These are phyloP conservation scores for Chrysocyon brachyurus DNA, from an alignment of 2,797 vertebrate species.

Conservation along the genomic window DNA sequence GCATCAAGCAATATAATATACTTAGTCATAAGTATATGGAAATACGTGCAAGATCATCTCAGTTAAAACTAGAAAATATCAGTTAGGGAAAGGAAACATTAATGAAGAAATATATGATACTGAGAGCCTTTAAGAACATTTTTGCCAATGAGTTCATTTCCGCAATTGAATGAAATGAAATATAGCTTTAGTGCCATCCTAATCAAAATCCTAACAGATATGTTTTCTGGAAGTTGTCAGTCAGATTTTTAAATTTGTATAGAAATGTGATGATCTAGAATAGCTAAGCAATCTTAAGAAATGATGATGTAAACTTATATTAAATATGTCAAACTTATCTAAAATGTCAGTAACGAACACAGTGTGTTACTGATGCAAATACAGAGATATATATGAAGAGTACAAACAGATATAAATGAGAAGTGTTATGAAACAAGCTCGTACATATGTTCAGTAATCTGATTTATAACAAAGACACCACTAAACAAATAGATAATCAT, in stretches of 20 bases:
- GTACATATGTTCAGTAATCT: not conserved
- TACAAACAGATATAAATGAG: not conserved
- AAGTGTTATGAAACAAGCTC: not conserved
- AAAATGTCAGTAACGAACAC: not conserved
- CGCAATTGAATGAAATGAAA: not conserved
- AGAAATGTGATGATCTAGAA: not conserved
- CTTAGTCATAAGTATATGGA: not conserved
- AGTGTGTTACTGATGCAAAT: not conserved
- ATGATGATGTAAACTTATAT: not conserved
- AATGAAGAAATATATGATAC: not conserved
- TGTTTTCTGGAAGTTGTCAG: not conserved
- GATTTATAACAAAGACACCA: not conserved
- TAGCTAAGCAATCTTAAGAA: not conserved
- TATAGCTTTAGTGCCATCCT: not conserved
- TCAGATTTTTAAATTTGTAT: not conserved
- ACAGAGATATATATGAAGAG: not conserved
- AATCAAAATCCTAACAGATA: not conserved
- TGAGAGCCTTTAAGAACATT: not conserved
- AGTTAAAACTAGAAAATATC: not conserved
- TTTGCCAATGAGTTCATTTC: not conserved
- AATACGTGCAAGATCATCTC: not conserved
- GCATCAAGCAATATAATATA: not conserved
- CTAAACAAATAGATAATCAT: not conserved
- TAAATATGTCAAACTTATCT: not conserved
- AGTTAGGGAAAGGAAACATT: not conserved